phyloP scores from a whole-genome alignment of 2,113 vertebrate genomes.

The Alethe diademata region DNA sequence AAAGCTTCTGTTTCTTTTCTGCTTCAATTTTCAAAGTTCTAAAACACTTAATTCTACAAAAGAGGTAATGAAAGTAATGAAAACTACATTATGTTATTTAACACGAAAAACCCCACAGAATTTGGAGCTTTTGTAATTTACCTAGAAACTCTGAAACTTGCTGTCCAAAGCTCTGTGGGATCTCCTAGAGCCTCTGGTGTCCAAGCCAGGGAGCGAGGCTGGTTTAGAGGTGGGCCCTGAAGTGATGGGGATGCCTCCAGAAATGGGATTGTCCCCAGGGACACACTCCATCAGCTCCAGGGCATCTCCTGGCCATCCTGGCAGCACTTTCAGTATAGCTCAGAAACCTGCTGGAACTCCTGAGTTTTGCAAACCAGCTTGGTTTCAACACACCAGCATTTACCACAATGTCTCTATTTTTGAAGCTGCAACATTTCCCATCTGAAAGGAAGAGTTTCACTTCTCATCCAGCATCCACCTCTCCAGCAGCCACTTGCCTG shows the following conservation, averaged over 20 bases:
- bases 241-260: neutral
- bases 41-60: neutral
- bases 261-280: neutral
- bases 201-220: fast-evolving
- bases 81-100: neutral
- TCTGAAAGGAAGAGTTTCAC: neutral
- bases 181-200: neutral
- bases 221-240: neutral
- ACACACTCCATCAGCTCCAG: neutral
- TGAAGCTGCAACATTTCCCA: neutral
- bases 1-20: neutral
- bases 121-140: neutral
- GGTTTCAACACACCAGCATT: neutral
- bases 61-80: neutral
- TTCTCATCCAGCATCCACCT: neutral
- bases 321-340: neutral
- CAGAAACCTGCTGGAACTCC: neutral
- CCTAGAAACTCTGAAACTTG: neutral
- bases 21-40: neutral
- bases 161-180: neutral
- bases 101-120: neutral
- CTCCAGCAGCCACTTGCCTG: neutral
- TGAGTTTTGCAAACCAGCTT: neutral
- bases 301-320: neutral
- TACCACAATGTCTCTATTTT: neutral